A percentile compares a stretch with the other conserved stretches of the same genome.
Evolutionary conservation across 2,113 vertebrate species (phyloP).

Genomic region (Cariama cristata): DNA sequence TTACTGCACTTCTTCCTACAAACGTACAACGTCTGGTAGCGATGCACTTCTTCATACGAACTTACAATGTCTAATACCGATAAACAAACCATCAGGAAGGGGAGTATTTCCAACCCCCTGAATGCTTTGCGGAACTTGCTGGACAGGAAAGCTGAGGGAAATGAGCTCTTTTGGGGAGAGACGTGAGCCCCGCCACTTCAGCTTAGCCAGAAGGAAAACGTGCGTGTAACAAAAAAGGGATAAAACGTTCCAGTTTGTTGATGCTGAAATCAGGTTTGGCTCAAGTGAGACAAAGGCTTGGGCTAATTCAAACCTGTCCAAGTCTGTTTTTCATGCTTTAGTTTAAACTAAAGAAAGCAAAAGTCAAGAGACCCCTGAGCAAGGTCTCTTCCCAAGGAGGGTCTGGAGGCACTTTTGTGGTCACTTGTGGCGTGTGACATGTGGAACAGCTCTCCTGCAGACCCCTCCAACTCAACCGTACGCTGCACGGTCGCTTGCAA

Average conservation of each 20-base stretch:
- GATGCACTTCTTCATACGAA: background rate
- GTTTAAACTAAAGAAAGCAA: accelerated
- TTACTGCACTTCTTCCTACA: background rate
- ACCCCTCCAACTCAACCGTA: background rate
- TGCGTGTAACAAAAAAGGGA: background rate
- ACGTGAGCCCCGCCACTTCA: accelerated
- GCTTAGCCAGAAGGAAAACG: background rate
- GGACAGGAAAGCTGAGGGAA: background rate
- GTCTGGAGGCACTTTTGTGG: background rate
- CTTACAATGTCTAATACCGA: accelerated
- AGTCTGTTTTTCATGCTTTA: background rate
- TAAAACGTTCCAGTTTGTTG: background rate
- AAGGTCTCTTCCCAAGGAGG: background rate
- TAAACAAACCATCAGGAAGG: background rate
- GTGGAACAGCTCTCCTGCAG: background rate
- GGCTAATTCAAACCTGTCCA: background rate
- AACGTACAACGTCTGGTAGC: accelerated
- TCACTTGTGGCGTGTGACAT: accelerated
- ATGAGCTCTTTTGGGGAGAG: background rate
- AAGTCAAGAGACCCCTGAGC: background rate
- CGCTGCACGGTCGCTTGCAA: background rate
- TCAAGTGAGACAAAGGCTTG: background rate
- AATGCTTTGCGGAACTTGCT: accelerated
- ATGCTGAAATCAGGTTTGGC: background rate
- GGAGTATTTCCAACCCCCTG: background rate